phyloP scores from a whole-genome alignment of 1,140 invertebrate genomes.

The Hycleus phaleratus region DNA sequence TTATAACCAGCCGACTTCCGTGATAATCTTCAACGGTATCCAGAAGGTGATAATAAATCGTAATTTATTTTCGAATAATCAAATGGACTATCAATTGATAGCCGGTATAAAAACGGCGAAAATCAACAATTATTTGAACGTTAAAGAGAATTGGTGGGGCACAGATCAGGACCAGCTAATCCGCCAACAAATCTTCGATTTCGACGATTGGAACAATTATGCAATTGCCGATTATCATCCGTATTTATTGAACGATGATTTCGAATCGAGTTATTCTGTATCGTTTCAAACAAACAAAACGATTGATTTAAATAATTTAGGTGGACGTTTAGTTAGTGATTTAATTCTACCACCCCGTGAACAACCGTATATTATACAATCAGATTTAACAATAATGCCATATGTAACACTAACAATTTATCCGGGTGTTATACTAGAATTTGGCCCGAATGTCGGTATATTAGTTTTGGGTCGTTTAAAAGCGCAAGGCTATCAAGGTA shows the following conservation, averaged over 20 bases:
- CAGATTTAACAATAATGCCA: slow-evolving; percentile 96
- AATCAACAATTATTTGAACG: slow-evolving; percentile 80
- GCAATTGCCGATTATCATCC: slow-evolving; percentile 85
- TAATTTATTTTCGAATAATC: slow-evolving; percentile 87
- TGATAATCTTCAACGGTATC: slow-evolving; percentile 87
- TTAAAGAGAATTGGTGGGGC: slow-evolving; percentile 96
- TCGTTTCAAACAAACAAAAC: slow-evolving; percentile 49
- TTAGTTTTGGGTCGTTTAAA: slow-evolving; percentile 88
- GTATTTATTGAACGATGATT: slow-evolving; percentile 68
- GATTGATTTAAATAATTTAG: slow-evolving; percentile 62
- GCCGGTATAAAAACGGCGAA: slow-evolving; percentile 86
- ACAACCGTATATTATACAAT: slow-evolving; percentile 73
- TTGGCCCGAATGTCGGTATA: slow-evolving; percentile 94
- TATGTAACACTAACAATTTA: slow-evolving; percentile 76
- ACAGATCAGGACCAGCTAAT: slow-evolving; percentile 64
- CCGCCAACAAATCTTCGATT: slow-evolving; percentile 88
- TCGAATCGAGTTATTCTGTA: slow-evolving; percentile 68
- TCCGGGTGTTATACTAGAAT: slow-evolving; percentile 87
- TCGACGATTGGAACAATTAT: slow-evolving; percentile 99
- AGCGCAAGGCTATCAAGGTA: slow-evolving; percentile 69
- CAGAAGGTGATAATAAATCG: slow-evolving; percentile 86
- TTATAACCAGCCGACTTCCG: slow-evolving; percentile 62
- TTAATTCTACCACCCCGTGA: slow-evolving; percentile 58
- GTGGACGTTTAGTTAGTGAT: slow-evolving; percentile 74
- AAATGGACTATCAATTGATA: slow-evolving; percentile 83